These are phyloP conservation scores for Lasioglossum villosulum DNA, from an alignment of 2,888 invertebrate genomes.

Conservation along the genomic window DNA sequence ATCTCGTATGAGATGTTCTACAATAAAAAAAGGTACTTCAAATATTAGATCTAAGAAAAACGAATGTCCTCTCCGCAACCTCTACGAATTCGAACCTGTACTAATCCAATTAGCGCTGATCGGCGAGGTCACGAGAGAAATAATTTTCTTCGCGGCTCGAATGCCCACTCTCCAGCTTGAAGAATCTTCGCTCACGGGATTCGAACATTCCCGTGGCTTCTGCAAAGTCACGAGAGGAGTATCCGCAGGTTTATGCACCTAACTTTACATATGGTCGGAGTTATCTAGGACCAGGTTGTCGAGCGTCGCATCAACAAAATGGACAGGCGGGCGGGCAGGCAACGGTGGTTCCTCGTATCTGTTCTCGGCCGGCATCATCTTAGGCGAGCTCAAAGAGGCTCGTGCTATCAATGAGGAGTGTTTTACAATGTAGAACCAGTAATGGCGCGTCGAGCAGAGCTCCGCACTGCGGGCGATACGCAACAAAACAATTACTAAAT, in stretches of 20 bases:
- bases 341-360: constrained; percentile 28
- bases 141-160: too few species aligned
- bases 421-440: constrained; percentile 78
- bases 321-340: not conserved
- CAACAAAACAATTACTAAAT: constrained; percentile 77
- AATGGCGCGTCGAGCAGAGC: constrained; percentile 67
- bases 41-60: too few species aligned
- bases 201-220: not conserved
- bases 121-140: too few species aligned
- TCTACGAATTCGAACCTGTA: too few species aligned
- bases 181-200: too few species aligned
- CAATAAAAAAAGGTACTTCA: too few species aligned
- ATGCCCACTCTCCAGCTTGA: too few species aligned
- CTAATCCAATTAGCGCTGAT: too few species aligned
- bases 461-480: constrained; percentile 59
- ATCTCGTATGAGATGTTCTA: too few species aligned
- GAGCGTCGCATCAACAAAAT: constrained; percentile 25
- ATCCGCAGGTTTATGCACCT: not conserved
- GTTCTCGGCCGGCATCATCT: constrained; percentile 38
- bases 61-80: too few species aligned
- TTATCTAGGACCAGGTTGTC: not conserved
- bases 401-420: constrained; percentile 76
- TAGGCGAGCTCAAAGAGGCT: constrained; percentile 48
- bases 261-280: not conserved
- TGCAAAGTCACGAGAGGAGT: not conserved